Base-by-base conservation (phyloP, 2,113 vertebrate genomes). In the Anthoscopus minutus region DNA sequence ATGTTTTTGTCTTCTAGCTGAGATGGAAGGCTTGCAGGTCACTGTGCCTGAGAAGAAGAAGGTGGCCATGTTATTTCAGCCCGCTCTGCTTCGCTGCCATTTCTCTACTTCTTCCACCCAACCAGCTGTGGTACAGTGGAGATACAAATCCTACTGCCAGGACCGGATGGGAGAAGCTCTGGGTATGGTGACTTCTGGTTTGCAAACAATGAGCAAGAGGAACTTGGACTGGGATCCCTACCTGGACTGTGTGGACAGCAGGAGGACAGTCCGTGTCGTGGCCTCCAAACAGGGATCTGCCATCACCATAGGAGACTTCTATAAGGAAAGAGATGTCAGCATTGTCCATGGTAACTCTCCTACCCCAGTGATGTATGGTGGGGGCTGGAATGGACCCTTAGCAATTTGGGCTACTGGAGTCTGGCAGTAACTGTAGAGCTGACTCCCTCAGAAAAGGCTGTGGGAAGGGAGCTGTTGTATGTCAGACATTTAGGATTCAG, bases 61-160 rank as follows among this genome's bases (percentile, higher is more conserved):
- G 78, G 98, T 98, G 60, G 98, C 98, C 64, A 99, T 99, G 99
- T 98, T 99, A 77, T 99, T 99, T 98, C 99, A 99, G 97, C 98
- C 99, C 6, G 98, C 99, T 31, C 98, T 99, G 80, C 98, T 99
- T 22, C 98, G 98, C 10, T 99, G 99, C 94, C 98, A 98, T 91
- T 99, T 99, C 97, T 98, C 98, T 48, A 99, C 99, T 1, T 97
- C 98, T 67, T 99, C 99, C 73, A 98, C 83, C 21, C 98, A 99
- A 83, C 96, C 97, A 6, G 98, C 99, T 1, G 99, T 99, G 80
- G 98, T 99, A 58, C 99, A 99, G 94, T 99, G 99, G 99, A 99
- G 98, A 97, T 99, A 99, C 98, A 99, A 99, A 96, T 99, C 99
- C 76, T 99, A 99, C 96, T 99, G 99, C 94, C 98, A 98, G 79